Evolutionary conservation across 2,888 invertebrate species (phyloP), one percentile per base, ranked within the genome.

Genomic region (Zygaena filipendulae): DNA sequence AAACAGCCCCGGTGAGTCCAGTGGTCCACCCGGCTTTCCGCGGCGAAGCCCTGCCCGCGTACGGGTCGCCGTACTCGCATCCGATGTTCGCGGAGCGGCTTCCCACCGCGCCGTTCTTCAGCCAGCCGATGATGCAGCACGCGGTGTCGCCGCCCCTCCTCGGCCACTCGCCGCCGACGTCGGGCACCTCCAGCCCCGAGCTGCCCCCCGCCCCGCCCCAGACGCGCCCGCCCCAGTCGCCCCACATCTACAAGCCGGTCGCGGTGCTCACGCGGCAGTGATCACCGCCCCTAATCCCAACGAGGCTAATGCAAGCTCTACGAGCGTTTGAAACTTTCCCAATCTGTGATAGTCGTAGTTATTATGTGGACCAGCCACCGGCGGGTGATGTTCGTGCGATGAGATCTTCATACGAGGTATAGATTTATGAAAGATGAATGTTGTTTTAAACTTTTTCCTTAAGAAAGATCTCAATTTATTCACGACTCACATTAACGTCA

Each of bases 241-340:
- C 69, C 2, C 77, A 83, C 42, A 79, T 79, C 48, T 79, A 63
- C 64, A 79, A 84, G 45, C 84, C 84, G 2, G 64, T 84, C 38
- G 81, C 84, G 25, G 80, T 84, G 14, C 72, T 84, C 14, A 79
- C 82, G 35, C 71, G 84, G 47, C 82, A 83, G 43, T 79, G 68
- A 71, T 6, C 16, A 16, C 31, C 37, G 29, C 30, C 11, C 13
- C 14, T 11, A 43, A 46, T 43, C 47, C 49, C 51, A 32, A 35
- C 32, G 45, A 53, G 49, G 50, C 55, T 49, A 41, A 40, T 43
- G 43, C 45, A 41, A 51, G 49, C 46, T 46, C 38, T 39, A n/a
- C 40, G 41, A 43, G 51, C 40, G 46, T 44, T 47, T 43, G 43
- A 47, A 50, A 49, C 42, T 49, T 48, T 59, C 46, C n/a, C 49